phyloP scores from a whole-genome alignment of 2,888 invertebrate genomes.

The Drosophila nigricruria region DNA sequence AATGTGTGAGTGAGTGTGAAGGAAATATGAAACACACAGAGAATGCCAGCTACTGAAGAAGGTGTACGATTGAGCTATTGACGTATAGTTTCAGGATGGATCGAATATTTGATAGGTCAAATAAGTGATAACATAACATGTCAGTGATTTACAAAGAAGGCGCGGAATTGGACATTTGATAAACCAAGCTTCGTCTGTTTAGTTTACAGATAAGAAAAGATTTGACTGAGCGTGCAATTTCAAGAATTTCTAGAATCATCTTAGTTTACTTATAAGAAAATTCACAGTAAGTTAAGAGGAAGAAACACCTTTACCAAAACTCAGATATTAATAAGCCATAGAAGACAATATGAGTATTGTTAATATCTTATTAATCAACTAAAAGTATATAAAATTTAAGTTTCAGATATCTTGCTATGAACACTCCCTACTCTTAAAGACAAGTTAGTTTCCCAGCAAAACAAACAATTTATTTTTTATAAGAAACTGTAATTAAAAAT shows the following conservation, averaged over 20 bases:
- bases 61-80: slow-evolving; percentile 18
- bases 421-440: background rate
- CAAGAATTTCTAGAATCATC: too few relatives aligned
- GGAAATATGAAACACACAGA: background rate
- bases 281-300: too few relatives aligned
- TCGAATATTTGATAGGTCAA: background rate
- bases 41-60: slow-evolving; percentile 9
- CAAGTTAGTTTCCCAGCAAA: background rate
- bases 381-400: too few relatives aligned
- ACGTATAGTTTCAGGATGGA: slow-evolving; percentile 14
- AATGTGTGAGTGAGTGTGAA: background rate
- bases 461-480: background rate
- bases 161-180: background rate
- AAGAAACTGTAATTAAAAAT: background rate
- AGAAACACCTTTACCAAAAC: too few relatives aligned
- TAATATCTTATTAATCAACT: too few relatives aligned
- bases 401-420: too few relatives aligned
- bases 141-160: background rate
- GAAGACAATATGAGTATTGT: too few relatives aligned
- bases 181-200: too few relatives aligned
- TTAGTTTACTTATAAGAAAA: too few relatives aligned
- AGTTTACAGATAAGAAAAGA: too few relatives aligned
- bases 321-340: too few relatives aligned
- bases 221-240: too few relatives aligned
- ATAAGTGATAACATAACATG: slow-evolving; percentile 9